These are phyloP conservation scores for Etheostoma perlongum DNA, from an alignment of 2,797 vertebrate species.

Conservation along the genomic window DNA sequence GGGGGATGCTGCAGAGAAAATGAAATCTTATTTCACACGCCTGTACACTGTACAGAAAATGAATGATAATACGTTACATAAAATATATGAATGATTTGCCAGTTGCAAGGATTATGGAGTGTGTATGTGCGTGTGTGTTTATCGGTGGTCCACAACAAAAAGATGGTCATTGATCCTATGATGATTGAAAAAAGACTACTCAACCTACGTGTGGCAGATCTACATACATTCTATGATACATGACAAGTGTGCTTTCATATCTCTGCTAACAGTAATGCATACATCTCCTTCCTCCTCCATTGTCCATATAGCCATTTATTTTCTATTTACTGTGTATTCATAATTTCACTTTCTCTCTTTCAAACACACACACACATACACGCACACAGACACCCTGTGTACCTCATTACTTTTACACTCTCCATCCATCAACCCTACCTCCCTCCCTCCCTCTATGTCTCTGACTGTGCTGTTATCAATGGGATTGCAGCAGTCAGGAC, in stretches of 20 bases:
- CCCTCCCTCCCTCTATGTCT: constrained; percentile 16
- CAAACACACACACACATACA: not conserved
- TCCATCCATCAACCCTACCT: constrained; percentile 35
- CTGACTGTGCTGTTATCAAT: constrained; percentile 43
- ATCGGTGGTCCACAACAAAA: not conserved
- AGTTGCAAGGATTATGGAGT: not conserved
- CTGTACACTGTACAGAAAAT: constrained; percentile 26
- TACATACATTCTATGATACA: constrained; percentile 22
- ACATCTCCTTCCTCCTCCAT: constrained; percentile 15
- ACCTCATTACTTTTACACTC: constrained; percentile 31
- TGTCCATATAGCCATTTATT: not conserved
- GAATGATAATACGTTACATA: constrained; percentile 35
- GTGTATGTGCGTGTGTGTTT: constrained; percentile 9
- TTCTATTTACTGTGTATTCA: not conserved
- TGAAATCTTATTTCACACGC: constrained; percentile 32
- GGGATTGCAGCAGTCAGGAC: constrained; percentile 66
- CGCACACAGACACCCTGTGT: constrained; percentile 19
- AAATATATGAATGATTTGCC: constrained; percentile 28
- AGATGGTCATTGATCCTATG: constrained; percentile 24
- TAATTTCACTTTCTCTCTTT: constrained; percentile 7
- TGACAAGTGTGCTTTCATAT: constrained; percentile 57
- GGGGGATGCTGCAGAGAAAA: constrained; percentile 43
- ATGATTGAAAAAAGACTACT: constrained; percentile 11
- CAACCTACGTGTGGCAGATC: not conserved
- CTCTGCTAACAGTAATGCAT: constrained; percentile 22